These are phyloP conservation scores for Paratrypauchen microcephalus DNA, from an alignment of 2,797 vertebrate species.

Conservation along the genomic window DNA sequence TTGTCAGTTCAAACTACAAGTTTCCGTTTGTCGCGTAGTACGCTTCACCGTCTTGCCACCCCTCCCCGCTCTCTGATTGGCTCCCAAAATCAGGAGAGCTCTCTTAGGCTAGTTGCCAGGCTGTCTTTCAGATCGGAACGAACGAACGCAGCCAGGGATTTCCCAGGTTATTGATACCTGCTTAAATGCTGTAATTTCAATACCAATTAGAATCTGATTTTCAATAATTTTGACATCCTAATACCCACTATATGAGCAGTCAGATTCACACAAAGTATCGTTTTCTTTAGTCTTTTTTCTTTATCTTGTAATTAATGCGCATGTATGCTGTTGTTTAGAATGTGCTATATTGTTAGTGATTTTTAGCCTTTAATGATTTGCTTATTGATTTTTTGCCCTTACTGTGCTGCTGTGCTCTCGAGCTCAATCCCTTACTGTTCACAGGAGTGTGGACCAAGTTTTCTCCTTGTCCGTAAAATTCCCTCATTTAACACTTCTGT, in stretches of 20 bases:
- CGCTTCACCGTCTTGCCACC: no score
- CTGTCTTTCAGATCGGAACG: no score
- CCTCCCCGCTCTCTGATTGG: no score
- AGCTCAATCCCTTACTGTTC: slow-evolving; percentile 18
- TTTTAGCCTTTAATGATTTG: slow-evolving; percentile 28
- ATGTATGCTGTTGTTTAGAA: slow-evolving; percentile 33
- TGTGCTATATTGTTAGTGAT: slow-evolving; percentile 14
- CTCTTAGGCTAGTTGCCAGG: no score
- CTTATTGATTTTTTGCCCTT: slow-evolving; percentile 10
- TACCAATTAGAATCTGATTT: no score
- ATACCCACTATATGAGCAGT: slow-evolving; percentile 39
- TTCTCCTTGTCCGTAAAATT: slow-evolving; percentile 8
- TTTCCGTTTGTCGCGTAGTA: no score
- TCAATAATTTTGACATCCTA: no score
- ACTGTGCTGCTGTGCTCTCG: not conserved
- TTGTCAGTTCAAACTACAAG: no score
- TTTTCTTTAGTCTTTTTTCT: slow-evolving; percentile 23
- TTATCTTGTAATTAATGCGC: slow-evolving; percentile 20
- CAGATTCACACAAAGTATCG: slow-evolving; percentile 19
- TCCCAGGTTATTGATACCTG: no score
- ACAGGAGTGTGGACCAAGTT: slow-evolving; percentile 15
- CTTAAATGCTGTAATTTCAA: no score
- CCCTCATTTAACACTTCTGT: slow-evolving; percentile 45
- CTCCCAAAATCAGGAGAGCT: no score
- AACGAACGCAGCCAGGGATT: no score